Evolutionary conservation across 2,797 vertebrate species (phyloP).

Genomic region (Galagoides demidoff): DNA sequence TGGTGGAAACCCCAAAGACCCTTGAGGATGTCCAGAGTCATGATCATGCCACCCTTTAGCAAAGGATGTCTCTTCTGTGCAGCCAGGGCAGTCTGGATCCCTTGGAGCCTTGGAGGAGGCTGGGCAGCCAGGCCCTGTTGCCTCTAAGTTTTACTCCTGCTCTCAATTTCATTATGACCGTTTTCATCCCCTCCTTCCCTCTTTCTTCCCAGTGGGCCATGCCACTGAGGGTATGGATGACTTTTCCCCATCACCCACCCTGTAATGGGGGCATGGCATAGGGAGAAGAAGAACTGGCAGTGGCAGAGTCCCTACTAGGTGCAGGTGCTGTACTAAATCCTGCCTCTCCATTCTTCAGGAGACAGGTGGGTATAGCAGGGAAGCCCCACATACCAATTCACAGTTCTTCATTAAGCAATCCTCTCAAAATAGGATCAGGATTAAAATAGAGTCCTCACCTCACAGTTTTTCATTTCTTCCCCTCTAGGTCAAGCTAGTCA

Average conservation of each 20-base stretch:
- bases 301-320: not conserved
- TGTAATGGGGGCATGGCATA: accelerated
- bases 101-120: accelerated
- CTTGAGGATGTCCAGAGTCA: not conserved
- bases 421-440: not conserved
- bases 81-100: not conserved
- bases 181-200: not conserved
- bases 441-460: not conserved
- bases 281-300: not conserved
- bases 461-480: not conserved
- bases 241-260: no score
- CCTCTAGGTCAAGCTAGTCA: not conserved
- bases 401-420: not conserved
- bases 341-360: not conserved
- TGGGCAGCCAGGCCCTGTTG: accelerated
- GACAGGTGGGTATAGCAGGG: not conserved
- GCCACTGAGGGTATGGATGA: not conserved
- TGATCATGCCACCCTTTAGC: not conserved
- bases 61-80: not conserved
- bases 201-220: not conserved
- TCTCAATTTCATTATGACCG: not conserved
- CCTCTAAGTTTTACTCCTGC: not conserved
- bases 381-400: not conserved
- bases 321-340: not conserved
- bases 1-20: not conserved